Evolutionary conservation across 2,888 invertebrate genomes (phyloP).

Genomic region (Sarcophaga rosellei): DNA sequence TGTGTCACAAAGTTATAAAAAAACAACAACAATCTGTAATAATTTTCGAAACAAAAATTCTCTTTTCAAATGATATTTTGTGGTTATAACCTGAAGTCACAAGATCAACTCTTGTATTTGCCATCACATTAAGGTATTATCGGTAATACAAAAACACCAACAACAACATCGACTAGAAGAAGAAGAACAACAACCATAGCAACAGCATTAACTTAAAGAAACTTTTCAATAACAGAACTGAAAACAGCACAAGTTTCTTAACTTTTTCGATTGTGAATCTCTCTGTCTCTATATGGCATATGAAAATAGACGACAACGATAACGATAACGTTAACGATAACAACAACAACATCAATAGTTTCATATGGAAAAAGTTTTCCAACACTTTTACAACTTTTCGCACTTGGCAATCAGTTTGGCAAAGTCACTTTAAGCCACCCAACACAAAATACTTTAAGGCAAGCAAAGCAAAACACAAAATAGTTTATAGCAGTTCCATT

Average conservation of each 20-base stretch:
- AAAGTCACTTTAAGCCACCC: neutral
- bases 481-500: neutral
- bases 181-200: too few relatives aligned
- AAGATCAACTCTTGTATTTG: slow-evolving; percentile 18
- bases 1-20: too few relatives aligned
- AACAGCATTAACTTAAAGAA: neutral
- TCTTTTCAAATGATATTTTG: neutral
- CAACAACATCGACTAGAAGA: neutral
- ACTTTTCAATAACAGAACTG: neutral
- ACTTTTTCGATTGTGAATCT: neutral
- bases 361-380: neutral
- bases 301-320: neutral
- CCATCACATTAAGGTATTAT: slow-evolving; percentile 8
- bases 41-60: neutral
- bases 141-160: slow-evolving; percentile 13
- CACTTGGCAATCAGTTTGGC: neutral
- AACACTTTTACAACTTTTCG: neutral
- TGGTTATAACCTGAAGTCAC: neutral
- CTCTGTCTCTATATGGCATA: neutral
- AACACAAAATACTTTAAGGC: neutral
- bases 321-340: neutral
- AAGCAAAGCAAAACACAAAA: neutral
- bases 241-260: neutral
- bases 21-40: neutral
- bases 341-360: too few relatives aligned